These are phyloP conservation scores for Paradoxurus hermaphroditus DNA, from an alignment of 2,113 vertebrate genomes.

Conservation along the genomic window DNA sequence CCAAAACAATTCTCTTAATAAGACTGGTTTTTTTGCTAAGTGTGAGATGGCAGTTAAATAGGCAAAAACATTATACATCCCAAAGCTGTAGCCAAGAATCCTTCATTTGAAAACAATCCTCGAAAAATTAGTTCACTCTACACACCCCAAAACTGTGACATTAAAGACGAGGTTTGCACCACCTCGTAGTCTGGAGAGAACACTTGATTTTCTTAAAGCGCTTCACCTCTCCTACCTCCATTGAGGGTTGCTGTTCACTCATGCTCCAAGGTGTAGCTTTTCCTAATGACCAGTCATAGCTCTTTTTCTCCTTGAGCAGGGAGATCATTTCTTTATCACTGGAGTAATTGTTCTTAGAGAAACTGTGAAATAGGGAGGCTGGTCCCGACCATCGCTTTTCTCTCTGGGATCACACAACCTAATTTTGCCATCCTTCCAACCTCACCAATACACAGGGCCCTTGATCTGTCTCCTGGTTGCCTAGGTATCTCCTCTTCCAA, in stretches of 20 bases:
- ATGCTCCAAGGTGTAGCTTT: not conserved
- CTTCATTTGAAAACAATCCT: conserved; percentile 1
- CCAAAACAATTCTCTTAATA: conserved; percentile 32
- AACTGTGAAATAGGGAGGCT: not conserved
- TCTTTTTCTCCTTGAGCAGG: not conserved
- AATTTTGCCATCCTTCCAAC: not conserved
- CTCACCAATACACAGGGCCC: not conserved
- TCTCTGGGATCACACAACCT: not conserved
- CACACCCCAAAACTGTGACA: not conserved
- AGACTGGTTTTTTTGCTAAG: not conserved
- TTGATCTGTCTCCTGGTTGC: not conserved
- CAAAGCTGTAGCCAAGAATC: conserved; percentile 17
- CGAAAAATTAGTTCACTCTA: not conserved
- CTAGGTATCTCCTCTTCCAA: not conserved
- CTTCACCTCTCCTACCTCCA: not conserved
- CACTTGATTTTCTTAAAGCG: not conserved
- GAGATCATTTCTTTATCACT: not conserved
- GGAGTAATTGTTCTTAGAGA: not conserved
- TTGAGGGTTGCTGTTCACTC: not conserved
- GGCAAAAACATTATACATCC: not conserved
- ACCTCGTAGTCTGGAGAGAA: not conserved
- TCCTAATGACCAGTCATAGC: too few species aligned
- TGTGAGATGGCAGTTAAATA: not conserved
- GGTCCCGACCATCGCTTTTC: not conserved
- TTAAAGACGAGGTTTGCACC: not conserved